These are phyloP conservation scores for Limnephilus lunatus DNA, from an alignment of 2,888 invertebrate genomes.

Conservation along the genomic window DNA sequence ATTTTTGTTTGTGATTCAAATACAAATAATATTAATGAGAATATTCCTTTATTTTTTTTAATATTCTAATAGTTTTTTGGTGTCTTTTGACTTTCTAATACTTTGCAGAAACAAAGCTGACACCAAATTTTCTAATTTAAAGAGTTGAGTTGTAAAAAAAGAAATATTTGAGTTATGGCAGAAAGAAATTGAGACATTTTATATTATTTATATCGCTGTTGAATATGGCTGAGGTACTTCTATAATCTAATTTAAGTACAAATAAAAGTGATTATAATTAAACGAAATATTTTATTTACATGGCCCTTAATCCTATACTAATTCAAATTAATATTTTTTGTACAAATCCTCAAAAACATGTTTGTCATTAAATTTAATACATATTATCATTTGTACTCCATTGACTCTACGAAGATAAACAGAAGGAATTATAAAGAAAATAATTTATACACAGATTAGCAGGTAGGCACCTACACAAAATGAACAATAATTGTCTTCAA, in stretches of 20 bases:
- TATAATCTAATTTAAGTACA: constrained; percentile 46
- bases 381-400: constrained; percentile 65
- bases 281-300: constrained; percentile 27
- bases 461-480: too few relatives aligned
- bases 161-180: constrained; percentile 16
- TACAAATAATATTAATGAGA: background rate
- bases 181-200: constrained; percentile 12
- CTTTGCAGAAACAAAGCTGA: background rate
- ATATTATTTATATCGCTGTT: constrained; percentile 46
- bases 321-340: constrained; percentile 41
- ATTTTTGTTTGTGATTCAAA: background rate
- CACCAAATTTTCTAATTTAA: background rate
- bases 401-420: constrained; percentile 65
- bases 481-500: background rate
- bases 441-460: too few relatives aligned
- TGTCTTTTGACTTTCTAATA: background rate
- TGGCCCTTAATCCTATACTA: constrained; percentile 28
- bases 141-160: background rate
- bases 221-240: constrained; percentile 51
- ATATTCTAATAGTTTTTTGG: background rate
- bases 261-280: constrained; percentile 41
- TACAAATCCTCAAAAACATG: constrained; percentile 55
- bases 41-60: background rate
- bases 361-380: constrained; percentile 60
- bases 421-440: constrained; percentile 28